These are phyloP conservation scores for Drosophila leontia DNA, from an alignment of 1,140 invertebrate genomes.

Conservation along the genomic window DNA sequence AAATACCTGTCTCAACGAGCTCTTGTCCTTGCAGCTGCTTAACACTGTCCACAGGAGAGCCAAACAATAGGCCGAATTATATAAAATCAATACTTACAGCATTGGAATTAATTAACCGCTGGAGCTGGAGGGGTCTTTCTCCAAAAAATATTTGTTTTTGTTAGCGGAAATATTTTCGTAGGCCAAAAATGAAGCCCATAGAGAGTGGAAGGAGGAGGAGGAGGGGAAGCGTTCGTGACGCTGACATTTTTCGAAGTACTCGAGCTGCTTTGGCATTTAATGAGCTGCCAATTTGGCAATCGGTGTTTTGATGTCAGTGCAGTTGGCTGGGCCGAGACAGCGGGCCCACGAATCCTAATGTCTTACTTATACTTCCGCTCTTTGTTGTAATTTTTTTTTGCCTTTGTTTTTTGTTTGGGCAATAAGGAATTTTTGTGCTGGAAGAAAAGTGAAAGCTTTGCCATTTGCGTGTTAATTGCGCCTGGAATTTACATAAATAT, in stretches of 20 bases:
- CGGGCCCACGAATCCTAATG: conserved; percentile 43
- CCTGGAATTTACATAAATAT: conserved; percentile 62
- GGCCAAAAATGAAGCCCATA: conserved; percentile 22
- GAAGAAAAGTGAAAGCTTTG: conserved; percentile 61
- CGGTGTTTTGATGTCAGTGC: conserved; percentile 79
- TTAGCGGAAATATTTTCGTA: conserved; percentile 60
- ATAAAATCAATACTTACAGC: conserved; percentile 11
- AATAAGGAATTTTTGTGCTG: conserved; percentile 32
- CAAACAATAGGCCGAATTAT: background rate
- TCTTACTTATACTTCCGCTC: conserved; percentile 58
- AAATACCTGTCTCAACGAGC: background rate
- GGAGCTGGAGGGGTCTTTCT: background rate
- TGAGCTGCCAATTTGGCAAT: conserved; percentile 74
- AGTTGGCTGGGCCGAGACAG: conserved; percentile 42
- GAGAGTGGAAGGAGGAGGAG: background rate
- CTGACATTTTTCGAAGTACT: conserved; percentile 50
- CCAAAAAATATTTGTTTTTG: conserved; percentile 38
- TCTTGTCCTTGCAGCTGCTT: background rate
- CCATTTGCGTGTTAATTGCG: conserved; percentile 72
- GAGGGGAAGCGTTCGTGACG: background rate
- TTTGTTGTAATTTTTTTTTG: conserved; percentile 45
- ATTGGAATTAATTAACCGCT: conserved; percentile 23
- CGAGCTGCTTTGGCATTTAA: conserved; percentile 62
- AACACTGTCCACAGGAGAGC: background rate
- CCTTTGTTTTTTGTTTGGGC: conserved; percentile 35